These are phyloP conservation scores for Microcebus griseorufus DNA, from an alignment of 2,113 vertebrate genomes.

Conservation along the genomic window DNA sequence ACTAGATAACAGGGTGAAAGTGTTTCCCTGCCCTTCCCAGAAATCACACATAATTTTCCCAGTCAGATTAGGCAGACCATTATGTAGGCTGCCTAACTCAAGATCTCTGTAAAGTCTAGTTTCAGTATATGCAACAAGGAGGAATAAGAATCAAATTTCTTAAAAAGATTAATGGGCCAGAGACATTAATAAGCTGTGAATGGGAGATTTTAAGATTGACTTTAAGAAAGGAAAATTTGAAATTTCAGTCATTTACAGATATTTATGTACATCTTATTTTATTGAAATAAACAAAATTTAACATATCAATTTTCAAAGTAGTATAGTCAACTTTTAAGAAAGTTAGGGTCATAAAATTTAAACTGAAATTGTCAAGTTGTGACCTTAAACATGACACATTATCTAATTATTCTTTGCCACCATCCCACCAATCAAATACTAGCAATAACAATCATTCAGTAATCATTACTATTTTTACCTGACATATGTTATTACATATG, in stretches of 20 bases:
- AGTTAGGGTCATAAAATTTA: background rate
- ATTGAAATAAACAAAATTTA: conserved; percentile 27
- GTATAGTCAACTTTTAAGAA: background rate
- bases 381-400: background rate
- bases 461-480: background rate
- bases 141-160: background rate
- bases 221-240: conserved; percentile 13
- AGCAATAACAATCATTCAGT: conserved; percentile 40
- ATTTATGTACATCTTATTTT: background rate
- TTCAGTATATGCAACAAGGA: background rate
- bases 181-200: background rate
- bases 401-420: background rate
- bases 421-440: background rate
- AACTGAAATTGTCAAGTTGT: conserved; percentile 5
- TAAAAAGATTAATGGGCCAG: background rate
- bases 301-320: background rate
- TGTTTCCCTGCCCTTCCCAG: background rate
- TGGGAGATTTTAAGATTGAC: background rate
- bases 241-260: background rate
- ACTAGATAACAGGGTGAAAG: too few relatives aligned
- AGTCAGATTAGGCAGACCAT: background rate
- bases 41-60: background rate
- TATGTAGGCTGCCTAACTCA: background rate
- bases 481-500: background rate
- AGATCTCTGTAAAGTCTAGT: background rate